Evolutionary conservation across 2,797 vertebrate genomes (phyloP).

Genomic region (Ctenochaetus hawaiiensis): DNA sequence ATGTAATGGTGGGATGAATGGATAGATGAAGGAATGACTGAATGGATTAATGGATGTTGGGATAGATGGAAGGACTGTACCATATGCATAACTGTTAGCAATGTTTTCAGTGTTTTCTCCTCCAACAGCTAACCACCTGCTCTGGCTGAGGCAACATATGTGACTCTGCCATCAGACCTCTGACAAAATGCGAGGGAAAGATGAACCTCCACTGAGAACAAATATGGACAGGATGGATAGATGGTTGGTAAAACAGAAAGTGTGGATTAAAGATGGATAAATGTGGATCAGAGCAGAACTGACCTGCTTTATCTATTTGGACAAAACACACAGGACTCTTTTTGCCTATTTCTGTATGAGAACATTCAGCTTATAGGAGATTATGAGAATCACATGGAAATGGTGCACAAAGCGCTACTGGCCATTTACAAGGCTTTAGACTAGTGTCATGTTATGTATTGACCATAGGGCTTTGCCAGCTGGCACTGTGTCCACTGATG

Average conservation of each 20-base stretch:
- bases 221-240: conserved; percentile 67
- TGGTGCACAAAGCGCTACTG: conserved; percentile 48
- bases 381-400: conserved; percentile 61
- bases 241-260: conserved; percentile 27
- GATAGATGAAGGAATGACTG: conserved; percentile 16
- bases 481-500: conserved; percentile 48
- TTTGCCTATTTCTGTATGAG: conserved; percentile 42
- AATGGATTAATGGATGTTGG: conserved; percentile 11
- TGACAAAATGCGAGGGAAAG: conserved; percentile 63
- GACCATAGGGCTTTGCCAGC: conserved; percentile 50
- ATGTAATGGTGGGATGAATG: conserved; percentile 18
- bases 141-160: conserved; percentile 85
- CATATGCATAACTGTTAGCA: conserved; percentile 50
- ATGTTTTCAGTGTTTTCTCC: conserved; percentile 64
- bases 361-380: conserved; percentile 62
- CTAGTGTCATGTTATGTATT: conserved; percentile 37
- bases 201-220: conserved; percentile 72
- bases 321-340: conserved; percentile 40
- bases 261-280: conserved; percentile 59
- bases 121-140: conserved; percentile 84
- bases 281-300: conserved; percentile 52
- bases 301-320: conserved; percentile 56
- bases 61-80: conserved; percentile 25
- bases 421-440: conserved; percentile 53
- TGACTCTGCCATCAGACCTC: conserved; percentile 66